Percentiles rank a stretch among this genome's conserved stretches.
These are phyloP conservation scores for Malthinus seriepunctatus DNA, from an alignment of 2,888 invertebrate species.

Conservation along the genomic window DNA sequence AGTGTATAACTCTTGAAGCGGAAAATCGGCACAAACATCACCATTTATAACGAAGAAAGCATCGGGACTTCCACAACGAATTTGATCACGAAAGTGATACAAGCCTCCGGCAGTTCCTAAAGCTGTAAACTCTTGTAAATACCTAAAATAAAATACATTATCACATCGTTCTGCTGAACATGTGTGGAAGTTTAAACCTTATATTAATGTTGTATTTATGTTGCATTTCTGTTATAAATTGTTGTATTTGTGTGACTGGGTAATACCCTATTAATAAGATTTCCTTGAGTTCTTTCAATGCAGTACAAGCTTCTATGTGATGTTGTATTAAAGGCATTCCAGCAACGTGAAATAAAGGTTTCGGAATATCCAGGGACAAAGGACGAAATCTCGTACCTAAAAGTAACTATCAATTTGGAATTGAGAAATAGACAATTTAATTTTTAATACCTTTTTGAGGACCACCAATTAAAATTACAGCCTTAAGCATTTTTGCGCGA, in stretches of 20 bases:
- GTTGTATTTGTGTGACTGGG: slow-evolving; percentile 79
- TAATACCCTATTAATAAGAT: slow-evolving; percentile 95
- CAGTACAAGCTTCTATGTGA: slow-evolving; percentile 91
- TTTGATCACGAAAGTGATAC: slow-evolving; percentile 96
- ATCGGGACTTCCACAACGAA: slow-evolving; percentile 82
- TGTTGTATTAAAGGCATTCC: slow-evolving; percentile 96
- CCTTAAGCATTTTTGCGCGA: slow-evolving; percentile 67
- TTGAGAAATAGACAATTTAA: slow-evolving; percentile 4
- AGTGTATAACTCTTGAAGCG: slow-evolving; percentile 77
- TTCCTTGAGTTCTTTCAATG: slow-evolving; percentile 80
- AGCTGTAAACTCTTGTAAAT: slow-evolving; percentile 93
- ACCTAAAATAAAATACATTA: slow-evolving; percentile 58
- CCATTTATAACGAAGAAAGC: slow-evolving; percentile 96
- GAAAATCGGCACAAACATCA: slow-evolving; percentile 97
- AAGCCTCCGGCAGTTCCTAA: slow-evolving; percentile 96
- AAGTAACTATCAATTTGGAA: slow-evolving; percentile 35
- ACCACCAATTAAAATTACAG: slow-evolving; percentile 91
- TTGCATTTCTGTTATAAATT: slow-evolving; percentile 86
- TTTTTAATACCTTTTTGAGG: slow-evolving; percentile 81
- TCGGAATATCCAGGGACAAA: slow-evolving; percentile 94
- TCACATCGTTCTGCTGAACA: not conserved
- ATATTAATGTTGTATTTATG: slow-evolving; percentile 80
- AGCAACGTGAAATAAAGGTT: slow-evolving; percentile 96
- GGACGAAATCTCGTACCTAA: slow-evolving; percentile 96
- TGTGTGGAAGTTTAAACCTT: slow-evolving; percentile 54